phyloP scores from a whole-genome alignment of 37 sponge, comb jelly and placozoan genomes.

The Lycopodina hypogea region DNA sequence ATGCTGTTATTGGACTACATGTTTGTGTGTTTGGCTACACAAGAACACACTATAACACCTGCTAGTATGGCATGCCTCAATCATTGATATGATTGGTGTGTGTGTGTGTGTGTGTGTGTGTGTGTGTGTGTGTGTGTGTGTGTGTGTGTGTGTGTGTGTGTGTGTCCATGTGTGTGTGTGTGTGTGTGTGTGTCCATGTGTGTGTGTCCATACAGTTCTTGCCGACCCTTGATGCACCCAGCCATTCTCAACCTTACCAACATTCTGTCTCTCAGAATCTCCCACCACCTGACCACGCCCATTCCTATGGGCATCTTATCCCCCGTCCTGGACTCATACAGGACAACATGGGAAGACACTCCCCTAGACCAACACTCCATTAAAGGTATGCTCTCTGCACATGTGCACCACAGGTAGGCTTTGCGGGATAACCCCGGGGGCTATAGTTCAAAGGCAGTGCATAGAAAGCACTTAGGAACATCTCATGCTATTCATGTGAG shows the following conservation, averaged over 20 bases:
- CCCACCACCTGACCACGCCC: not conserved
- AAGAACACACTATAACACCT: too few relatives aligned
- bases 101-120: not conserved
- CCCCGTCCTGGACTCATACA: constrained; percentile 45
- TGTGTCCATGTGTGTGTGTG: constrained; percentile 3
- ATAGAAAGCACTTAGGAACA: too few relatives aligned
- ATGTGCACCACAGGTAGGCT: too few relatives aligned
- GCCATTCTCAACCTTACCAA: constrained; percentile 34
- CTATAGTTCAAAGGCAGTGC: too few relatives aligned
- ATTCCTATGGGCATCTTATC: constrained; percentile 36
- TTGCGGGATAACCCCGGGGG: too few relatives aligned
- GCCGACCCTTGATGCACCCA: constrained; percentile 45
- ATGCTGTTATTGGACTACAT: too few relatives aligned
- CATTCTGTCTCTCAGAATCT: constrained; percentile 7
- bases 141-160: not conserved
- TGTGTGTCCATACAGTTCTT: constrained; percentile 11
- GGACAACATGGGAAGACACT: constrained; percentile 9
- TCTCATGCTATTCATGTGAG: too few relatives aligned
- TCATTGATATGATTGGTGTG: too few relatives aligned
- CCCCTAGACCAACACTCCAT: constrained; percentile 30
- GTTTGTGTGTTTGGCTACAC: too few relatives aligned
- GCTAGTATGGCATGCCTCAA: too few relatives aligned
- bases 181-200: constrained; percentile 1
- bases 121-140: not conserved
- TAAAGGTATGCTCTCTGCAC: constrained; percentile 36